These are phyloP conservation scores for Scotopteryx bipunctaria DNA, from an alignment of 2,888 invertebrate genomes.

Conservation along the genomic window DNA sequence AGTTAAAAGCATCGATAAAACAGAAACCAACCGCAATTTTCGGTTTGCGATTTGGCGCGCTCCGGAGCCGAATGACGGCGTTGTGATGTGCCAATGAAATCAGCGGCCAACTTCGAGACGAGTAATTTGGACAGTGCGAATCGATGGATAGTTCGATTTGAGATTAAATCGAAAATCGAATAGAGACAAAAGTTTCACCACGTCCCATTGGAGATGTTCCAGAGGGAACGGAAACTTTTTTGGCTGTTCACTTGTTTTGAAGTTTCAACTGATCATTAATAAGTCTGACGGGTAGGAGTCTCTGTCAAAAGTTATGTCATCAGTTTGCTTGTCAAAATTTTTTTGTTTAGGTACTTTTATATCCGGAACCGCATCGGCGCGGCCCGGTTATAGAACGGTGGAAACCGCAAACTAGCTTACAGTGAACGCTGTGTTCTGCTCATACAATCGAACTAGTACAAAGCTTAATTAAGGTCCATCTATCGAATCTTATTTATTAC, in stretches of 20 bases:
- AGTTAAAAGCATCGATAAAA: conserved; percentile 47
- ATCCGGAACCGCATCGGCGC: too few species aligned
- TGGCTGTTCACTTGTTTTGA: conserved; percentile 21
- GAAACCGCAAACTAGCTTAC: too few species aligned
- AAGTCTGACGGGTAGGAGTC: conserved; percentile 10
- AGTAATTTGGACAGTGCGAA: conserved; percentile 37
- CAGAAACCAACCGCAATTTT: conserved; percentile 48
- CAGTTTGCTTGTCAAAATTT: too few species aligned
- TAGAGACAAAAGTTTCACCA: conserved; percentile 32
- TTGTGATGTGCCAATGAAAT: conserved; percentile 42
- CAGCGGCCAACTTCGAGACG: conserved; percentile 40
- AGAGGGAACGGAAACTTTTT: conserved; percentile 26
- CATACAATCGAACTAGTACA: conserved; percentile 12
- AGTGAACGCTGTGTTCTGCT: neutral
- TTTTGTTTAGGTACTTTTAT: too few species aligned
- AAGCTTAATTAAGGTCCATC: conserved; percentile 42
- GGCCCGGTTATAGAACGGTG: too few species aligned
- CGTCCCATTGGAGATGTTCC: conserved; percentile 34
- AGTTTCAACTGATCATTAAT: conserved; percentile 14
- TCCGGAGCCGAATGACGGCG: conserved; percentile 25
- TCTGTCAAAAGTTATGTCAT: too few species aligned
- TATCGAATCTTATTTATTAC: conserved; percentile 44
- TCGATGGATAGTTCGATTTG: conserved; percentile 31
- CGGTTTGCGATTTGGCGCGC: conserved; percentile 48
- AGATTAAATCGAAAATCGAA: conserved; percentile 37